Evolutionary conservation across 2,888 invertebrate species (phyloP).

Genomic region (Sceliomorpha sp.): DNA sequence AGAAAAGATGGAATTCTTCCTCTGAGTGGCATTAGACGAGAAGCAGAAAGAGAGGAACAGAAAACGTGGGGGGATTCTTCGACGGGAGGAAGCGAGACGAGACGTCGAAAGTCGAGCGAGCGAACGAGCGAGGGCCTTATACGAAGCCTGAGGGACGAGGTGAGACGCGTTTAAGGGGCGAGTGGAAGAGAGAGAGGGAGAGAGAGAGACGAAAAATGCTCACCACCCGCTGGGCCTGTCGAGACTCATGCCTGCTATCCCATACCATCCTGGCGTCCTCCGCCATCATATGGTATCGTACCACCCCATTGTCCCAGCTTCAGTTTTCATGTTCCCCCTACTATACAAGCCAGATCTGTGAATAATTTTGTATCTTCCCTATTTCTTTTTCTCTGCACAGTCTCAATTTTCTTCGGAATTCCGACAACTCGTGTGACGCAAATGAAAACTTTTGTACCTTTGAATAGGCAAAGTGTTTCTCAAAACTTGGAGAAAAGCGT

Average conservation of each 20-base stretch:
- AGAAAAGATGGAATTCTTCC: conserved; percentile 59
- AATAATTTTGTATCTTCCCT: conserved; percentile 62
- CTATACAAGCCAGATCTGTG: conserved; percentile 63
- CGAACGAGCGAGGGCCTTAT: conserved; percentile 43
- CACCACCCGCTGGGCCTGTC: conserved; percentile 76
- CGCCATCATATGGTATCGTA: conserved; percentile 46
- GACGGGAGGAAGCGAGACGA: conserved; percentile 49
- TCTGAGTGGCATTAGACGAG: conserved; percentile 66
- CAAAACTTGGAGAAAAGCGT: too few species aligned
- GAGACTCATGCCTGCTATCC: conserved; percentile 74
- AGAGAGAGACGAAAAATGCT: conserved; percentile 54
- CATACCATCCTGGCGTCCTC: conserved; percentile 65
- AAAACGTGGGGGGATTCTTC: conserved; percentile 15
- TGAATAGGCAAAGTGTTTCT: too few species aligned
- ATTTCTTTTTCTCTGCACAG: conserved; percentile 35
- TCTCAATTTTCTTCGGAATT: conserved; percentile 41
- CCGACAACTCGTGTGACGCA: conserved; percentile 30
- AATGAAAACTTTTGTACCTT: conserved; percentile 21
- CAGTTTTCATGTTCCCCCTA: conserved; percentile 49
- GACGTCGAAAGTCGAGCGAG: conserved; percentile 43
- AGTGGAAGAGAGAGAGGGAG: conserved; percentile 35
- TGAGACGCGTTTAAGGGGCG: conserved; percentile 44
- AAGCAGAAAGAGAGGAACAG: conserved; percentile 52
- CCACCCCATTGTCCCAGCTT: conserved; percentile 50
- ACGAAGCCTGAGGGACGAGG: conserved; percentile 20